Conservation (phyloP, 2,888 invertebrate species). For the Leptinotarsa peninsularis region DNA sequence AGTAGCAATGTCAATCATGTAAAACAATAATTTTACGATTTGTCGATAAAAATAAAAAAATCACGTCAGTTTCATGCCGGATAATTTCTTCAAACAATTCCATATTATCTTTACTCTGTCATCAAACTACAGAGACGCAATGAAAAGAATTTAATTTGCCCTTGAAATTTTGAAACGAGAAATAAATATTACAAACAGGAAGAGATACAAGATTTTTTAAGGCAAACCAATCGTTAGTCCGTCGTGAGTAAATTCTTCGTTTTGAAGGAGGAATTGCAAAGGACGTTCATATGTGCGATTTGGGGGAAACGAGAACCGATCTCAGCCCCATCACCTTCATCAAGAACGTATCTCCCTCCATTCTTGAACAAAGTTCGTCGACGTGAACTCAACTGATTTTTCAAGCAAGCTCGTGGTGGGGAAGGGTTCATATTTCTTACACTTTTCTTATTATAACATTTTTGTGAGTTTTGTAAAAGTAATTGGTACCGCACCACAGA, state of each 20-base stretch:
- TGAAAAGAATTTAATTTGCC: too few relatives aligned
- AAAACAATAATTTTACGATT: too few relatives aligned
- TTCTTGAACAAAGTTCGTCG: slow-evolving; percentile 22
- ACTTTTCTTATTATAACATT: slow-evolving; percentile 45
- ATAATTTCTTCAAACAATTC: too few relatives aligned
- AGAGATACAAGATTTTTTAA: too few relatives aligned
- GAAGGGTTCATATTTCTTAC: slow-evolving; percentile 37
- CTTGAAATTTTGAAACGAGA: too few relatives aligned
- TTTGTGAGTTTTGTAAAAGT: slow-evolving; percentile 49
- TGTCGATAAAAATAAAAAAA: too few relatives aligned
- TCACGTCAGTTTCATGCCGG: too few relatives aligned
- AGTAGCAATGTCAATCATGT: too few relatives aligned
- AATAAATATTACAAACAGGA: too few relatives aligned
- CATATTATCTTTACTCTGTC: too few relatives aligned
- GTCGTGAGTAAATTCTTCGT: neutral
- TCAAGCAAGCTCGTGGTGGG: slow-evolving; percentile 29
- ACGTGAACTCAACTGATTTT: slow-evolving; percentile 29
- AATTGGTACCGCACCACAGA: slow-evolving; percentile 37
- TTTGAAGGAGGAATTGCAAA: neutral
- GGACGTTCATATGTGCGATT: neutral
- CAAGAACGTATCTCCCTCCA: slow-evolving; percentile 11
- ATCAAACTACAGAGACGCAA: too few relatives aligned
- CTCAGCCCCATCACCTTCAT: slow-evolving; percentile 26
- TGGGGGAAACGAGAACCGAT: slow-evolving; percentile 8
- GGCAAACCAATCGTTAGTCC: neutral